Conservation (phyloP, 1,140 invertebrate genomes). For the Pachypsylla venusta region DNA sequence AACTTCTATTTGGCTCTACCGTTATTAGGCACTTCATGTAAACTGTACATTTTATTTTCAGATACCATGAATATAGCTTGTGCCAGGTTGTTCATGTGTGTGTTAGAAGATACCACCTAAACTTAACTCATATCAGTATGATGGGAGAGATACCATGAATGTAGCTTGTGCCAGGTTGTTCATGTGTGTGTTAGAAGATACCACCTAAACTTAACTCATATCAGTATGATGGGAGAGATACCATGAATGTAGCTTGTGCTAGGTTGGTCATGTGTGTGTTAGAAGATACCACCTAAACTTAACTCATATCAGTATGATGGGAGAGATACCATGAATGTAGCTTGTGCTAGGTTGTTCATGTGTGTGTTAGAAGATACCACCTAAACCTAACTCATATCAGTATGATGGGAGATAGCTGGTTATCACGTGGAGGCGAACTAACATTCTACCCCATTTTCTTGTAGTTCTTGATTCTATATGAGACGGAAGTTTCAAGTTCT, state of each 20-base stretch:
- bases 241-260: constrained; percentile 49
- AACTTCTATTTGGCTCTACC: constrained; percentile 16
- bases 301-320: too few species aligned
- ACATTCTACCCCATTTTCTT: too few species aligned
- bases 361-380: constrained; percentile 47
- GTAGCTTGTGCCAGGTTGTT: constrained; percentile 55
- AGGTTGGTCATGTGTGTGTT: constrained; percentile 59
- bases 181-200: constrained; percentile 49
- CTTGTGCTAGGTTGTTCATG: constrained; percentile 56
- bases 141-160: constrained; percentile 47
- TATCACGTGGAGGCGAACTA: too few species aligned
- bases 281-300: constrained; percentile 35
- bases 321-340: constrained; percentile 45
- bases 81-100: constrained; percentile 57
- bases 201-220: too few species aligned
- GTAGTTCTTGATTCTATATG: too few species aligned
- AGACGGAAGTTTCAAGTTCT: too few species aligned
- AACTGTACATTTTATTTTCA: constrained; percentile 34
- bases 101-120: constrained; percentile 40
- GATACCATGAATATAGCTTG: constrained; percentile 47
- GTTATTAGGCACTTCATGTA: too few species aligned
- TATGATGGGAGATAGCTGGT: too few species aligned
- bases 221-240: too few species aligned
- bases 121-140: too few species aligned
- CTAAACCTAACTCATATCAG: too few species aligned